Evolutionary conservation across 37 sponge, comb jelly and placozoan genomes (phyloP), one percentile per base, ranked within the genome.

Genomic region (Ephydatia muelleri): DNA sequence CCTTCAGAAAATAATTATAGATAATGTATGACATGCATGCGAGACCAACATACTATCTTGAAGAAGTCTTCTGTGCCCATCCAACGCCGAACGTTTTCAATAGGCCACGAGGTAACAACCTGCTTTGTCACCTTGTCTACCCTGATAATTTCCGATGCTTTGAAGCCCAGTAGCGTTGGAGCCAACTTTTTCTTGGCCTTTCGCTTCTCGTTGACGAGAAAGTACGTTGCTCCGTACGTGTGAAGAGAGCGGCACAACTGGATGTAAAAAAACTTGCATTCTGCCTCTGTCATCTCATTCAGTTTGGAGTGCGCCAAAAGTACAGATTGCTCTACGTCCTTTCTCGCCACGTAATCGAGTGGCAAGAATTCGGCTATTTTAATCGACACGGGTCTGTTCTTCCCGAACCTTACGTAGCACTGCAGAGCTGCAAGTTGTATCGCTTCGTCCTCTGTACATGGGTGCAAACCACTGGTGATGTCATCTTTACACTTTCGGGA

Each of bases 361-460:
- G 57, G 57, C 57, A 57, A 14, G 19, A 57, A 11, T 57, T 57
- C 57, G 16, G 57, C 57, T 57, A 11, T 14, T 75, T 75, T 75
- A 37, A 34, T 39, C 8, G 37, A 34, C 39, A 3, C 43, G 0
- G 35, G 76, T 2, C 28, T 64, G 67, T n/a, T 34, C 66, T 64
- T 35, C 19, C 80, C 66, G n/a, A 29, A 30, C 66, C 65, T 67
- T 27, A 79, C 49, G 16, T 79, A 67, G 28, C 80, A 79, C 49
- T 79, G 80, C 1, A 79, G 64, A 16, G 68, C 80, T 19, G 80
- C 80, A 79, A 79, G 64, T 67, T 79, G 49, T 23, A 79, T 79
- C 3, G 80, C 80, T 21, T 64, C 49, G 21, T 32, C 80, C 14
- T 79, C 65, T 26, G 64, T 79, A 25, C 49, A 65, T 1, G 80